Evolutionary conservation across 2,797 vertebrate genomes (phyloP).

Genomic region (Pteropus rufus): DNA sequence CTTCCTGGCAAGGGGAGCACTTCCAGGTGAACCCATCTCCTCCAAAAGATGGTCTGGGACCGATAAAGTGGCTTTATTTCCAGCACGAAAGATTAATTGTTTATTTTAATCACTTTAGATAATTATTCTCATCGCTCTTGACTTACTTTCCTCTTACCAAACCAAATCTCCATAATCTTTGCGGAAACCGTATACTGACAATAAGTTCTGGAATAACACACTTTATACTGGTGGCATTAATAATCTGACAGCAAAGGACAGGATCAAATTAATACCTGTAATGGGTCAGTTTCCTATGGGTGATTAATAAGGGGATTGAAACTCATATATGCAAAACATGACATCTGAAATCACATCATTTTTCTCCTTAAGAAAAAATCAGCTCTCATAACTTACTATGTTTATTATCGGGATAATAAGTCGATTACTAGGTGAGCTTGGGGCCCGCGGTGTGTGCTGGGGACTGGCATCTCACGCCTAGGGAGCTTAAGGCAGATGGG

Average conservation of each 20-base stretch:
- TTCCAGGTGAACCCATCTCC: neutral
- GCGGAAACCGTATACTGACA: neutral
- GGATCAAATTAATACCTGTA: neutral
- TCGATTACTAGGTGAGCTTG: neutral
- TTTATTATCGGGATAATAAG: neutral
- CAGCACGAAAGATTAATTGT: neutral
- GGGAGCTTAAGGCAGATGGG: fast-evolving
- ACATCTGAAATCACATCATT: neutral
- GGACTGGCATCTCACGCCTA: too few relatives aligned
- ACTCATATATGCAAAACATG: neutral
- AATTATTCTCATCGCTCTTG: neutral
- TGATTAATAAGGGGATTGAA: slow-evolving; percentile 1
- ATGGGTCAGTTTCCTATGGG: neutral
- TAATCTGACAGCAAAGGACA: neutral
- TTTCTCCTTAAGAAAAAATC: neutral
- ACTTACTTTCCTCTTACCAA: slow-evolving; percentile 2
- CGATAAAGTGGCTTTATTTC: neutral
- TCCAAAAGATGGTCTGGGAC: neutral
- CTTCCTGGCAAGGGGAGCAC: neutral
- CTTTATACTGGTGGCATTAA: neutral
- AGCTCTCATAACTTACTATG: neutral
- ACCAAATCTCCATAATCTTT: neutral
- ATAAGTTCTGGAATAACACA: neutral
- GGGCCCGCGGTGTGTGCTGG: too few relatives aligned
- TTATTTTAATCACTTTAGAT: slow-evolving; percentile 34